Evolutionary conservation across 2,113 vertebrate genomes (phyloP), one percentile per base, ranked within the genome.

Genomic region (Brienomyrus longianalis): DNA sequence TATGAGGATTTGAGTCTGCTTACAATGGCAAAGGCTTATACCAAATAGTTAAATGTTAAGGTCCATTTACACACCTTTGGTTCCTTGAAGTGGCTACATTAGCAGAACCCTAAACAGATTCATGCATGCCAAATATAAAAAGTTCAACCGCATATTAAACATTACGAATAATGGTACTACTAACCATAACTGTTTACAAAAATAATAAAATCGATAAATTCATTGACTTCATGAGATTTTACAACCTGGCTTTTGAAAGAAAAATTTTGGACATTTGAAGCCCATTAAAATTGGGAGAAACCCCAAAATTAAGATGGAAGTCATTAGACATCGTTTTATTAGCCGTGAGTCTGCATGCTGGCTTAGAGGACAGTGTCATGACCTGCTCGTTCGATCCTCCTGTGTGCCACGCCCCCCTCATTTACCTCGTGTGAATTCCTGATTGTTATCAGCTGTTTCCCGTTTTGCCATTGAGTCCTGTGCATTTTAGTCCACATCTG

Each of bases 281-380:
- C 27, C n/a, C 83, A 86, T 86, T 86, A 50, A 19, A 86, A 90
- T 31, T 66, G 43, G 15, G 83, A 51, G 83, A 48, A 50, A 59
- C 43, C 43, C 56, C 93, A 92, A 92, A 92, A 93, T 92, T 94
- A 94, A 93, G 91, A 94, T 93, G 94, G 88, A 88, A 94, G 92
- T 93, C 93, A 95, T 94, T 93, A 93, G 93, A 93, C 92, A 92
- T 95, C 94, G 91, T 92, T 90, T 77, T 89, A 88, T 91, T 95
- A 94, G 95, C 93, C 91, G 87, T 83, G 84, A 87, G 92, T 93
- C 45, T 88, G 54, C 17, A 83, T 88, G 92, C 91, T 89, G 88
- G 27, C 45, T 89, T 50, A 85, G 88, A 54, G 74, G 74, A 10
- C 39, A 1, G 39, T 39, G 39, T 39, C 39, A 39, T 39, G 39